Base-by-base conservation (phyloP, 2,888 invertebrate species). In the Chrysotoxum bicinctum region DNA sequence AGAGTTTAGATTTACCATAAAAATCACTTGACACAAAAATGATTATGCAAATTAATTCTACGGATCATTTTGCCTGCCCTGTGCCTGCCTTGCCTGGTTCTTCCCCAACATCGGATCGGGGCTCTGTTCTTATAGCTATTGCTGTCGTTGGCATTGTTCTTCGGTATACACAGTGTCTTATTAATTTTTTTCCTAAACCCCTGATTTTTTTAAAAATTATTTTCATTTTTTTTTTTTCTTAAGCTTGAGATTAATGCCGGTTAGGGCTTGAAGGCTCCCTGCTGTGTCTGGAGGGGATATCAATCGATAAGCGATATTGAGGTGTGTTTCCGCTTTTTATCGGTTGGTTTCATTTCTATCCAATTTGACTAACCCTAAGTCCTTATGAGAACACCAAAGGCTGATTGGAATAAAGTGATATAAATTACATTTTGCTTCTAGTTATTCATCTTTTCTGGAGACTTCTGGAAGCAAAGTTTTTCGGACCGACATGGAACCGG, bases 1-100 rank as follows among this genome's bases (percentile, higher is more conserved):
- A 48, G 37, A 56, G 70, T 62, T 70, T 35, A 64, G 60, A 69
- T 56, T 70, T 56, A 66, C 70, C 69, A 75, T 56, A 62, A 60
- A 66, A 69, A 78, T 77, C 84, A 72, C 75, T 84, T 84, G 84
- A 84, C 84, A 84, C 75, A 70, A 70, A 84, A 84, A 80, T 76
- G 58, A 80, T 76, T 80, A 84, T 80, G 84, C 80, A 84, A 84
- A 84, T 76, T 72, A 72, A 84, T 84, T 70, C 74, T 14, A 21
- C 26, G 66, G 58, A 79, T 84, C 68, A 60, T 56, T 66, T 66
- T 32, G 70, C 64, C 23, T 45, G 64, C 8, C 26, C 16, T 50
- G 40, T 43, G 16, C 16, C 12, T 50, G 48, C 16, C 43, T 32
- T 43, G 16, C 16, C 12, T 50, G 48, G 50, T 50, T 2, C 10